Evolutionary conservation across 2,888 invertebrate species (phyloP), one percentile per base, ranked within the genome.

Genomic region (Danaus chrysippus): DNA sequence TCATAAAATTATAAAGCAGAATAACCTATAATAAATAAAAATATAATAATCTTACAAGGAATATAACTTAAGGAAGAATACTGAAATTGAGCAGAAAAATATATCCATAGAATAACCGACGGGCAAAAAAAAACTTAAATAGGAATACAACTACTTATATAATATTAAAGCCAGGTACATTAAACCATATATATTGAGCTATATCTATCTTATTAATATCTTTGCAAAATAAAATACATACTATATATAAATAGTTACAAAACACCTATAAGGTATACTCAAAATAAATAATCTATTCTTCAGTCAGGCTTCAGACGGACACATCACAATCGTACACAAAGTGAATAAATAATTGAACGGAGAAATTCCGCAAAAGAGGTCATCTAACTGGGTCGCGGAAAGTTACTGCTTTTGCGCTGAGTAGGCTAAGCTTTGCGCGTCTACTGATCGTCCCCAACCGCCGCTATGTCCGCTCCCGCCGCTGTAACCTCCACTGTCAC

Each of bases 351-450:
- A 76, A 73, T 72, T 75, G 71, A 68, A 77, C 58, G 56, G 56
- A 64, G 86, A 83, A 88, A 87, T 74, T 73, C 71, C 59, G 63
- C 71, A 84, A 82, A 34, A 78, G 81, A 74, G 86, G 84, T 74
- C 84, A 72, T 71, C 71, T 67, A 81, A 79, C 82, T 83, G 76
- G 83, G 87, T 76, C 82, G 73, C 71, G 76, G 76, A 58, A 58
- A 62, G 64, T 74, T 85, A 84, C 74, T 90, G 67, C 83, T 93
- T 93, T 84, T 96, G 96, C 70, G 93, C 95, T 70, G 93, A 93
- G 87, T 96, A 96, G 67, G 96, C 96, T 79, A 96, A 85, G 75
- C 94, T 93, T 79, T 96, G 96, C 66, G 95, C 94, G 69, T 95
- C 94, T 68, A 94, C 84, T 62, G 95, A 94, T 73, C 96, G 92